These are phyloP conservation scores for Notechis scutatus DNA, from an alignment of 2,113 vertebrate species.

Conservation along the genomic window DNA sequence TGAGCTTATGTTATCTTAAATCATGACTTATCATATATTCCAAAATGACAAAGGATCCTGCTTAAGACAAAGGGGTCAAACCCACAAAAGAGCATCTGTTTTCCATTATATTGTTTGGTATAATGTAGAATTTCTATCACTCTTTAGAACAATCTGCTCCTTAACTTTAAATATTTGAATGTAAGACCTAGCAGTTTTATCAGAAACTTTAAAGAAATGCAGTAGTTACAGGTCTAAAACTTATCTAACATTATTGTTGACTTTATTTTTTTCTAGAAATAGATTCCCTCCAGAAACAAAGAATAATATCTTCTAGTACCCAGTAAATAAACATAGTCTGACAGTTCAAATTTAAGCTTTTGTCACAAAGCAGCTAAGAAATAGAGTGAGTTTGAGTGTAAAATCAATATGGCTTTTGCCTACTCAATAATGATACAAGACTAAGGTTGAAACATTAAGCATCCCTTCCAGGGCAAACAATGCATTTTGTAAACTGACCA, in stretches of 20 bases:
- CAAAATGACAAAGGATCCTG: background rate
- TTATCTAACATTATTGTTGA: slow-evolving; percentile 15
- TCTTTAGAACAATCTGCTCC: background rate
- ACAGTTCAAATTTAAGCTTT: slow-evolving; percentile 46
- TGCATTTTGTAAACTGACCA: slow-evolving; percentile 34
- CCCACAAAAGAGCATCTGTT: background rate
- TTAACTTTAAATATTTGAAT: background rate
- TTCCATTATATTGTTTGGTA: background rate
- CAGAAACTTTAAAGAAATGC: slow-evolving; percentile 17
- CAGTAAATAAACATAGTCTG: slow-evolving; percentile 54
- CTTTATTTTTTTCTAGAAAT: slow-evolving; percentile 24
- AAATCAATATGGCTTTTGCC: slow-evolving; percentile 59
- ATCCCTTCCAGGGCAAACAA: slow-evolving; percentile 45
- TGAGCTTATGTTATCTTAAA: background rate
- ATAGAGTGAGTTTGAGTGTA: slow-evolving; percentile 48
- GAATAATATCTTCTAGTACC: slow-evolving; percentile 12
- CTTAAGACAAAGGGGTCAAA: background rate
- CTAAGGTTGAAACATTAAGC: slow-evolving; percentile 51
- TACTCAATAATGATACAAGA: slow-evolving; percentile 43
- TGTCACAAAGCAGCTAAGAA: slow-evolving; percentile 48
- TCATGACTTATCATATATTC: background rate
- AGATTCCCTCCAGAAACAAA: slow-evolving; percentile 40
- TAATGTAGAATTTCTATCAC: background rate
- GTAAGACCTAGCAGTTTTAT: slow-evolving; percentile 21
- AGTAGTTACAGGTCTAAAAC: slow-evolving; percentile 13